These are phyloP conservation scores for Saccopteryx leptura DNA, from an alignment of 2,113 vertebrate species.

Conservation along the genomic window DNA sequence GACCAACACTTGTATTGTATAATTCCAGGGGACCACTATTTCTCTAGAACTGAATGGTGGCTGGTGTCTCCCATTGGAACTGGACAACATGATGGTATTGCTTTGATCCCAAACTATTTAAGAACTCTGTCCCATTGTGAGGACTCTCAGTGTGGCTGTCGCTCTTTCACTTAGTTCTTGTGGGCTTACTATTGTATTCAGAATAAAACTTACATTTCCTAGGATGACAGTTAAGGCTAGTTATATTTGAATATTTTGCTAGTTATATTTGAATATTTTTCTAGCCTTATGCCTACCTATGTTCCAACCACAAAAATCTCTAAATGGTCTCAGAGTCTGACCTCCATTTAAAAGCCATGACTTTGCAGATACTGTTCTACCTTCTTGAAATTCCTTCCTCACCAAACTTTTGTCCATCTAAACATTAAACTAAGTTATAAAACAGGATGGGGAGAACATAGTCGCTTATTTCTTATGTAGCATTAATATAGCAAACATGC, in stretches of 20 bases:
- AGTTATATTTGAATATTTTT: neutral
- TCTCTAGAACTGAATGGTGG: neutral
- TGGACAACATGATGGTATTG: neutral
- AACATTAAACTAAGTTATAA: conserved; percentile 21
- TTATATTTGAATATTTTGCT: neutral
- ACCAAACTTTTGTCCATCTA: neutral
- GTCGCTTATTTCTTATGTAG: conserved; percentile 20
- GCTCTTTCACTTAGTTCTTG: neutral
- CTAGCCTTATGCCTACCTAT: neutral
- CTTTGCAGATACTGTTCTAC: neutral
- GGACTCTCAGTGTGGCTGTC: neutral
- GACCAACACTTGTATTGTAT: neutral
- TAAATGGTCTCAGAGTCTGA: neutral
- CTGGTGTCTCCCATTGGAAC: neutral
- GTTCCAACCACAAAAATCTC: neutral
- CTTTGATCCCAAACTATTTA: neutral
- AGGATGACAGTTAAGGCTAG: neutral
- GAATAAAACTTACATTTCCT: neutral
- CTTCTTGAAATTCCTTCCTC: conserved; percentile 16
- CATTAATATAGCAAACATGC: conserved; percentile 8
- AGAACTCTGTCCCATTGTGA: neutral
- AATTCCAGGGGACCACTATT: neutral
- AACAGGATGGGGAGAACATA: neutral
- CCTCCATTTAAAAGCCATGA: neutral
- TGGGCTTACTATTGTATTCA: neutral